Evolutionary conservation across 2,888 invertebrate species (phyloP).

Genomic region (Syrista parreyssii): DNA sequence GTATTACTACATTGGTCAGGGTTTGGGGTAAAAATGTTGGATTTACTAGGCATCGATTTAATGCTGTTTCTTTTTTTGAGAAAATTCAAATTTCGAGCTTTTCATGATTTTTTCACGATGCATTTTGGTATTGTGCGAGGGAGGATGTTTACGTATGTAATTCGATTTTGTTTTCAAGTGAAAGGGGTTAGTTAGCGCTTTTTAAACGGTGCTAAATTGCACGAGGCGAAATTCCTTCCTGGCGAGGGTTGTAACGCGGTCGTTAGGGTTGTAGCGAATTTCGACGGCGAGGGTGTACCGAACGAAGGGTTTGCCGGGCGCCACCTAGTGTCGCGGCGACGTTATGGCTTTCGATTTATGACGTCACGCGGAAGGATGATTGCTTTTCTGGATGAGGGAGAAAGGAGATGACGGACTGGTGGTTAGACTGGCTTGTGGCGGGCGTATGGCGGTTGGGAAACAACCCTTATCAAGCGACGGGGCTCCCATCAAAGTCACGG

Average conservation of each 20-base stretch:
- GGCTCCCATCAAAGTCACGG: constrained; percentile 33
- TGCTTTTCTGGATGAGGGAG: constrained; percentile 43
- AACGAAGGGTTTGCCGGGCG: constrained; percentile 40
- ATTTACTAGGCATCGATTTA: no score
- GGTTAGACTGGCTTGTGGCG: constrained; percentile 15
- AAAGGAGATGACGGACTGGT: constrained; percentile 10
- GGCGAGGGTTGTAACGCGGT: neutral
- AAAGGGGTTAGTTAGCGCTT: neutral
- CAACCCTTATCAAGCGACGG: constrained; percentile 29
- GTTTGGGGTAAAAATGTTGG: no score
- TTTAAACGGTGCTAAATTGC: neutral
- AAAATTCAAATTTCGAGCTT: neutral
- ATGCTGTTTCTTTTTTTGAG: no score
- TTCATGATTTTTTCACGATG: neutral
- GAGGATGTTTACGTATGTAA: neutral
- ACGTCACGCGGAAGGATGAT: constrained; percentile 53
- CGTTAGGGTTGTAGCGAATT: neutral
- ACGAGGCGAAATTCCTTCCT: neutral
- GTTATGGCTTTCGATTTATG: constrained; percentile 57
- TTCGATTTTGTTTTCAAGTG: neutral
- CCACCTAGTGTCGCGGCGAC: constrained; percentile 40
- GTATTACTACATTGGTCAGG: neutral
- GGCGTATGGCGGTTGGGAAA: constrained; percentile 19
- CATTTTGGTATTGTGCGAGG: neutral
- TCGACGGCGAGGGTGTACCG: neutral